phyloP scores from a whole-genome alignment of 2,888 invertebrate species.

The Trissolcus japonicus region DNA sequence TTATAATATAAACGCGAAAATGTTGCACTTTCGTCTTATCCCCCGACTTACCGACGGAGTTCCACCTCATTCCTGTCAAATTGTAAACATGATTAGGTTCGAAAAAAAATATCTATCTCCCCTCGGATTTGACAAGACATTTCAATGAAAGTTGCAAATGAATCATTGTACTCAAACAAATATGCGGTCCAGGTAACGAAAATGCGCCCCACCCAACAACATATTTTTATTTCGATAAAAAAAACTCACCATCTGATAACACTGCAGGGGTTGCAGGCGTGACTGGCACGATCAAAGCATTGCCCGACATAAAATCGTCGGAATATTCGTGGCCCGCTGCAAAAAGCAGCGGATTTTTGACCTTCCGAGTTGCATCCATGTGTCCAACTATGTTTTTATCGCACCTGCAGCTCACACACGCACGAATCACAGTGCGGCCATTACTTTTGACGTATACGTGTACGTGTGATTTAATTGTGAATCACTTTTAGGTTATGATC shows the following conservation, averaged over 20 bases:
- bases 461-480: slow-evolving; percentile 5
- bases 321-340: slow-evolving; percentile 85
- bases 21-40: too few species aligned
- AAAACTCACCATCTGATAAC: slow-evolving; percentile 71
- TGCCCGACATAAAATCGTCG: slow-evolving; percentile 84
- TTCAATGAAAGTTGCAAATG: not conserved
- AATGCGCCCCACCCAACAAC: slow-evolving; percentile 56
- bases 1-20: too few species aligned
- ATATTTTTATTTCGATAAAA: slow-evolving; percentile 14
- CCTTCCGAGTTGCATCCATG: slow-evolving; percentile 76
- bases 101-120: not conserved
- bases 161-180: not conserved
- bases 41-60: not conserved
- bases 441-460: slow-evolving; percentile 29
- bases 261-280: slow-evolving; percentile 72
- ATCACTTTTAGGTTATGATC: slow-evolving; percentile 28
- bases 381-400: slow-evolving; percentile 37
- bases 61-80: slow-evolving; percentile 2
- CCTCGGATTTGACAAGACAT: not conserved
- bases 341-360: slow-evolving; percentile 84
- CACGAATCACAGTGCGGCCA: slow-evolving; percentile 46
- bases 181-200: slow-evolving; percentile 13
- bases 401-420: slow-evolving; percentile 13
- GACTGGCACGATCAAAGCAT: slow-evolving; percentile 84
- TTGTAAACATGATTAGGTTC: not conserved